phyloP scores from a whole-genome alignment of 2,797 vertebrate genomes.

The Eidolon dupreanum region DNA sequence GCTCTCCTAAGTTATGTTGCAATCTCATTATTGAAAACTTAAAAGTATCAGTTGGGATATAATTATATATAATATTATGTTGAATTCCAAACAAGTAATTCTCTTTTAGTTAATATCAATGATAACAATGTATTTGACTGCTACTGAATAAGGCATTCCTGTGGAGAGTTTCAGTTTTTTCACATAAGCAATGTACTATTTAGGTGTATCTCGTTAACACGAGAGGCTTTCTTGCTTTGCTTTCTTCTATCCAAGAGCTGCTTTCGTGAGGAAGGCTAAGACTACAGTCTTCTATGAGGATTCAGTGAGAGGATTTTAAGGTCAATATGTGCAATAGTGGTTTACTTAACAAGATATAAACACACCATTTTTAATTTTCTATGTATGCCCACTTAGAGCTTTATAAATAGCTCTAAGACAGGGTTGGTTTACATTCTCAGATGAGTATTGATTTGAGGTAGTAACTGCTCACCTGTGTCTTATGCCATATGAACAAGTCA shows the following conservation, averaged over 20 bases:
- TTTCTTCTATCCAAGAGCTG: not conserved
- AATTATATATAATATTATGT: not conserved
- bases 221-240: not conserved
- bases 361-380: not conserved
- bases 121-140: not conserved
- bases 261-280: not conserved
- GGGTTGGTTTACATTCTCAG: not conserved
- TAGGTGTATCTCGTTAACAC: not conserved
- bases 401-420: not conserved
- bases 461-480: not conserved
- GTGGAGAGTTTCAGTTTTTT: not conserved
- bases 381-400: not conserved
- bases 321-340: not conserved
- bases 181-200: not conserved
- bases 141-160: not conserved
- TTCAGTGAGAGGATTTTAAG: not conserved
- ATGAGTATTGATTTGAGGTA: not conserved
- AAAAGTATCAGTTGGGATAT: not conserved
- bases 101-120: slow-evolving; percentile 14
- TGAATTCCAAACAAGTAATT: not conserved
- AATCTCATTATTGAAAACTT: not conserved
- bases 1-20: not conserved
- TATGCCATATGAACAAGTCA: accelerated
- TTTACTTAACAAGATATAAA: not conserved
- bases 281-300: not conserved